Evolutionary conservation across 2,797 vertebrate genomes (phyloP).

Genomic region (Enteromius trimaculatus): DNA sequence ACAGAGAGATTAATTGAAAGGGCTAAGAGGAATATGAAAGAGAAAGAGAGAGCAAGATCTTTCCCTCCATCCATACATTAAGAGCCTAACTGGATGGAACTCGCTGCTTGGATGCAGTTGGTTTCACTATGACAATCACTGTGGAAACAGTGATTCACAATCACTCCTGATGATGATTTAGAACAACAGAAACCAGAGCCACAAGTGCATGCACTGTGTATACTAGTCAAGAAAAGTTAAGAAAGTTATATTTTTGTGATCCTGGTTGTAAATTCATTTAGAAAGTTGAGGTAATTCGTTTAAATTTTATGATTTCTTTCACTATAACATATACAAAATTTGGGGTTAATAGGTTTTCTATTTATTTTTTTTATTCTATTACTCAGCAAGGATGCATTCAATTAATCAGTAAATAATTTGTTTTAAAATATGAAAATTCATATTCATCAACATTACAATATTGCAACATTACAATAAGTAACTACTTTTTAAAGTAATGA

Average conservation of each 20-base stretch:
- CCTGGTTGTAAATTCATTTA: not conserved
- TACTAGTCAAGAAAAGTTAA: not conserved
- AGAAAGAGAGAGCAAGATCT: slow-evolving; percentile 49
- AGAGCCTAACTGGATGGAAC: slow-evolving; percentile 58
- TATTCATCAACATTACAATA: not conserved
- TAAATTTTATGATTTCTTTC: not conserved
- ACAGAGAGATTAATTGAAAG: slow-evolving; percentile 18
- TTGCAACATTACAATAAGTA: no score
- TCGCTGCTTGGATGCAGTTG: slow-evolving; percentile 59
- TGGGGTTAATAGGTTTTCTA: not conserved
- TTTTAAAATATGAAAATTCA: not conserved
- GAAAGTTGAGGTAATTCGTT: not conserved
- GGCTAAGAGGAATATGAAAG: slow-evolving; percentile 21
- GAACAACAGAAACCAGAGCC: slow-evolving; percentile 47
- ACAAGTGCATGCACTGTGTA: not conserved
- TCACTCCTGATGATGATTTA: slow-evolving; percentile 64
- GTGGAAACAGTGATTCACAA: no score
- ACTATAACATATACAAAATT: not conserved
- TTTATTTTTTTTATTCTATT: not conserved
- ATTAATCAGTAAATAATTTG: not conserved
- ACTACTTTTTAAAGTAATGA: no score
- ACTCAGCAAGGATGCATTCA: not conserved
- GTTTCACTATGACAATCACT: slow-evolving; percentile 68
- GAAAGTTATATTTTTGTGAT: not conserved
- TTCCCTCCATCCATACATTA: slow-evolving; percentile 64